These are phyloP conservation scores for Neoascia interrupta DNA, from an alignment of 2,888 invertebrate genomes.

Conservation along the genomic window DNA sequence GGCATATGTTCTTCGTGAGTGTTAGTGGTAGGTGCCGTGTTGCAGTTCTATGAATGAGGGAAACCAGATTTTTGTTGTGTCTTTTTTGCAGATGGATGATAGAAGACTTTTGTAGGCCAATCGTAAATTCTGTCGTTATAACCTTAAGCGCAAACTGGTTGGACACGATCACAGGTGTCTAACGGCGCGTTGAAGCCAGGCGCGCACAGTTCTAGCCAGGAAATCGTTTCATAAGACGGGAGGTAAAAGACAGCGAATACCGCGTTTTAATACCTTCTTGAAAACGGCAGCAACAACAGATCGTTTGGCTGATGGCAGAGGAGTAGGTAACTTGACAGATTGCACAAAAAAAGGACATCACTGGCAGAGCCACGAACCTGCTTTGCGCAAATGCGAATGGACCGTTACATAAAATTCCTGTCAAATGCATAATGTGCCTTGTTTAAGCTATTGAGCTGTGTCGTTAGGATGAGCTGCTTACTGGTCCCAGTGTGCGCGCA, in stretches of 20 bases:
- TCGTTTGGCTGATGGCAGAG: too few relatives aligned
- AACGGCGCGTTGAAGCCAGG: conserved; percentile 49
- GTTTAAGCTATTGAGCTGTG: conserved; percentile 52
- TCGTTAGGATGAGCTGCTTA: conserved; percentile 35
- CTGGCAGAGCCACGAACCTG: conserved; percentile 12
- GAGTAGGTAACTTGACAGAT: neutral
- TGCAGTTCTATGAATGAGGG: conserved; percentile 62
- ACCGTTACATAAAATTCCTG: conserved; percentile 68
- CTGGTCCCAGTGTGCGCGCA: conserved; percentile 25
- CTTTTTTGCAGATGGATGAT: conserved; percentile 45
- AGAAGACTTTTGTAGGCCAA: conserved; percentile 66
- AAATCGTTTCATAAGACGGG: conserved; percentile 20
- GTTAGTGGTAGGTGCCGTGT: neutral
- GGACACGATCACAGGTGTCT: conserved; percentile 66
- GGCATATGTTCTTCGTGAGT: conserved; percentile 4
- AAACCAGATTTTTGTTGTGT: conserved; percentile 28
- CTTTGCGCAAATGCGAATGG: conserved; percentile 7
- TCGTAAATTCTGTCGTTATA: conserved; percentile 62
- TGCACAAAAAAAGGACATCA: conserved; percentile 36
- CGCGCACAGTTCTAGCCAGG: conserved; percentile 57
- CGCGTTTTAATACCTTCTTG: conserved; percentile 23
- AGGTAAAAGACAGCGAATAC: conserved; percentile 5
- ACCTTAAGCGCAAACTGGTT: conserved; percentile 65
- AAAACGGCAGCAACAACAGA: conserved; percentile 27
- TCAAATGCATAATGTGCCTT: conserved; percentile 58